Conservation (phyloP, 2,888 invertebrate species). For the Napeogenes sylphis region DNA sequence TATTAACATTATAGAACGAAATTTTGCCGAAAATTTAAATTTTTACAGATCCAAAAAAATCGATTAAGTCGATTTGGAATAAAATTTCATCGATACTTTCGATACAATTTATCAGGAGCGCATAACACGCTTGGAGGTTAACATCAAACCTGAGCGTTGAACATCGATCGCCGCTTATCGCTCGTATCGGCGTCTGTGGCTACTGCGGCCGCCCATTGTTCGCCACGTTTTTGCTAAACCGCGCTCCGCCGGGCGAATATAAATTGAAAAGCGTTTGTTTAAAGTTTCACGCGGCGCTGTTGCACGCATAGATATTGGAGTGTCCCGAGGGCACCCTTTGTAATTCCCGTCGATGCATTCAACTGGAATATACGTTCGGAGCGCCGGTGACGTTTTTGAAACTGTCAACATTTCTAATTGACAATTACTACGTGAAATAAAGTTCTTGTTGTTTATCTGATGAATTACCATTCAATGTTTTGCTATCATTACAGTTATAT, state of each 20-base stretch:
- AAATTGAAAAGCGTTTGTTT: slow-evolving; percentile 57
- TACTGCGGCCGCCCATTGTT: slow-evolving; percentile 40
- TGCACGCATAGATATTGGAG: slow-evolving; percentile 41
- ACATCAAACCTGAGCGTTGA: slow-evolving; percentile 35
- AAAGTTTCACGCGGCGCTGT: slow-evolving; percentile 50
- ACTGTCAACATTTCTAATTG: background rate
- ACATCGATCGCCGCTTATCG: slow-evolving; percentile 62
- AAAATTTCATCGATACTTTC: slow-evolving; percentile 51
- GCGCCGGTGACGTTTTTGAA: background rate
- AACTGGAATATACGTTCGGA: slow-evolving; percentile 18
- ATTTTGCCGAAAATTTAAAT: too few species aligned
- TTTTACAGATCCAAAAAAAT: too few species aligned
- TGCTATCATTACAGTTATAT: background rate
- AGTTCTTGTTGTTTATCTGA: too few species aligned
- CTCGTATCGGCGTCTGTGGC: slow-evolving; percentile 39
- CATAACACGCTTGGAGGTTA: slow-evolving; percentile 48
- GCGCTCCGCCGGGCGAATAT: slow-evolving; percentile 49
- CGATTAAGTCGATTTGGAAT: slow-evolving; percentile 19
- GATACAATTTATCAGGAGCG: slow-evolving; percentile 52
- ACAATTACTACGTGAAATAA: background rate
- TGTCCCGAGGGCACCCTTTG: slow-evolving; percentile 28
- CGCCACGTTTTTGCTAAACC: slow-evolving; percentile 48
- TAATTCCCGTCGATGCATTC: slow-evolving; percentile 25
- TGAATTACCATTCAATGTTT: too few species aligned
- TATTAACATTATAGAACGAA: too few species aligned